Percentiles rank a stretch among this genome's conserved stretches.
Evolutionary conservation across 2,113 vertebrate genomes (phyloP).

Genomic region (Otus sunia): DNA sequence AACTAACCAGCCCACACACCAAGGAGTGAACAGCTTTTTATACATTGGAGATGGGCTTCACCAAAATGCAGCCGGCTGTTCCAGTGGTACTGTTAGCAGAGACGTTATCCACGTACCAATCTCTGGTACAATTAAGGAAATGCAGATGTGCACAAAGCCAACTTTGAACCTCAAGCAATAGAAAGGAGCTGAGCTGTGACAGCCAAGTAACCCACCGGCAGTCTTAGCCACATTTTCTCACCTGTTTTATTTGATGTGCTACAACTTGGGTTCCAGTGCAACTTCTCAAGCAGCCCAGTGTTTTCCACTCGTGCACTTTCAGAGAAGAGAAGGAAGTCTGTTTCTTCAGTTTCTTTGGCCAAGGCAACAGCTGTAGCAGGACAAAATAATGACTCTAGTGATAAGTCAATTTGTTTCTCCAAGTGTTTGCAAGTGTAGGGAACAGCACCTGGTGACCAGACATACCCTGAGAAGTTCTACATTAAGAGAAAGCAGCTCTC

Average conservation of each 20-base stretch:
- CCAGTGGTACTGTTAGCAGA: background rate
- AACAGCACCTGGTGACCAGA: background rate
- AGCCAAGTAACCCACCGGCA: background rate
- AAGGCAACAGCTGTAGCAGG: background rate
- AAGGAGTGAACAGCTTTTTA: background rate
- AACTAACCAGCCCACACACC: background rate
- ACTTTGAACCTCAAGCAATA: background rate
- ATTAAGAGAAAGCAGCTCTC: conserved; percentile 20
- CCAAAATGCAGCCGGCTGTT: background rate
- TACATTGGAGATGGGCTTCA: too few species aligned
- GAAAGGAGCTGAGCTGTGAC: background rate
- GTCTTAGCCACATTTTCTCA: background rate
- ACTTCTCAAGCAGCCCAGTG: background rate
- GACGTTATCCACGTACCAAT: background rate
- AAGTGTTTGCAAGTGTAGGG: conserved; percentile 46
- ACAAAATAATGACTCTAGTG: background rate
- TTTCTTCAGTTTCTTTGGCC: background rate
- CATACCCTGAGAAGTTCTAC: background rate
- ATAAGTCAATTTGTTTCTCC: conserved; percentile 61
- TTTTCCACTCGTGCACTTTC: background rate
- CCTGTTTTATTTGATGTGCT: background rate
- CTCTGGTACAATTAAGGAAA: background rate
- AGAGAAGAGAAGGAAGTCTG: background rate
- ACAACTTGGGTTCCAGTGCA: accelerated
- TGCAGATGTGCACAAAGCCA: background rate